A percentile compares a stretch with the other conserved stretches of the same genome.
Evolutionary conservation across 2,113 vertebrate species (phyloP).

Genomic region (Galbula dea): DNA sequence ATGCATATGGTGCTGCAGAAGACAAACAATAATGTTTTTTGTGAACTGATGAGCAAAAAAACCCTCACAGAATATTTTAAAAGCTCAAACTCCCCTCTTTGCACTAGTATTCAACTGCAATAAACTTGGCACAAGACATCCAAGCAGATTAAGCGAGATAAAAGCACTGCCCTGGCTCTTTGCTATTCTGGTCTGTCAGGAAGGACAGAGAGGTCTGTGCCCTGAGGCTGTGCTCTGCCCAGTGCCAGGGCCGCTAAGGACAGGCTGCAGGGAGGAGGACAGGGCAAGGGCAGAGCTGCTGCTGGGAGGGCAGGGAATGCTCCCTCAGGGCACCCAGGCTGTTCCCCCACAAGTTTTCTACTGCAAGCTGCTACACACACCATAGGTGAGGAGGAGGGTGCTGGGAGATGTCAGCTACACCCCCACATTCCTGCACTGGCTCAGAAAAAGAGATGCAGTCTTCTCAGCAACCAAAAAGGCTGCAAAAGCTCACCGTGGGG

Average conservation of each 20-base stretch:
- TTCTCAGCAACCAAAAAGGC: fast-evolving
- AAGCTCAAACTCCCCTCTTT: not conserved
- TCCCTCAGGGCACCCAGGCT: not conserved
- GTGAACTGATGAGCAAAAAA: not conserved
- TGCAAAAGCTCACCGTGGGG: fast-evolving
- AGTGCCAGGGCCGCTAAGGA: not conserved
- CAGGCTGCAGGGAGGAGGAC: not conserved
- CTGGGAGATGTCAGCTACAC: not conserved
- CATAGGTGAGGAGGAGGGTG: not conserved
- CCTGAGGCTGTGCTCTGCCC: not conserved
- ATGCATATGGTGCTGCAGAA: conserved; percentile 81
- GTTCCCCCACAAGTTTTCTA: fast-evolving
- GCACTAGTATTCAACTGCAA: not conserved
- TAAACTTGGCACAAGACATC: not conserved
- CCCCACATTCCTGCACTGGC: fast-evolving
- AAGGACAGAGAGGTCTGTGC: not conserved
- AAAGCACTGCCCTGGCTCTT: not conserved
- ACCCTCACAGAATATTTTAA: not conserved
- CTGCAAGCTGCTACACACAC: fast-evolving
- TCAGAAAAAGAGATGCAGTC: fast-evolving
- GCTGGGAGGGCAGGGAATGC: not conserved
- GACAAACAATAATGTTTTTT: not conserved
- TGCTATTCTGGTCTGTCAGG: not conserved
- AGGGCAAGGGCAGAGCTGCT: not conserved
- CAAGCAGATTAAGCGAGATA: not conserved